A percentile compares a stretch with the other conserved stretches of the same genome.
Conservation (phyloP, 1,140 invertebrate species). For the Druon quercuslanigerum region DNA sequence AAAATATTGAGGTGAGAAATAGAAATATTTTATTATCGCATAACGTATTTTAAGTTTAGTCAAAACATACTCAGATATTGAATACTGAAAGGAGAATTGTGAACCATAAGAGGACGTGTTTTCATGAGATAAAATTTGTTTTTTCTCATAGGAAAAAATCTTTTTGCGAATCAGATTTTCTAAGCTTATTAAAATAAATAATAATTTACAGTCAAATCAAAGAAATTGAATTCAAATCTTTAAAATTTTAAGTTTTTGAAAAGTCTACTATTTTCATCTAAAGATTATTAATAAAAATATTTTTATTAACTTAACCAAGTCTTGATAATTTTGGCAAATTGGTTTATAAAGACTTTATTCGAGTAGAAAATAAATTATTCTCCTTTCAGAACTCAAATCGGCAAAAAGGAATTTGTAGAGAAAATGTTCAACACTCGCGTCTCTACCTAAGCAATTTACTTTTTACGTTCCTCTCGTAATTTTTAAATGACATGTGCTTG, state of each 20-base stretch:
- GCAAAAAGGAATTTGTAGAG: background rate
- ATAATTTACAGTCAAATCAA: too few species aligned
- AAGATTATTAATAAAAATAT: background rate
- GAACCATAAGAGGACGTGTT: too few species aligned
- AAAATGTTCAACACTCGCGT: constrained; percentile 26
- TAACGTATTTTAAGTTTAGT: constrained; percentile 8
- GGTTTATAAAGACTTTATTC: too few species aligned
- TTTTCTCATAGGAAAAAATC: too few species aligned
- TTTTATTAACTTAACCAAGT: too few species aligned
- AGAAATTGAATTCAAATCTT: too few species aligned
- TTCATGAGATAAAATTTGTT: too few species aligned
- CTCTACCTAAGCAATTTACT: constrained; percentile 8
- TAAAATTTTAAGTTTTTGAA: background rate
- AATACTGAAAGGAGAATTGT: constrained; percentile 6
- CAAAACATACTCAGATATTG: constrained; percentile 7
- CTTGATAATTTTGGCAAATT: too few species aligned
- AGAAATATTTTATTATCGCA: constrained; percentile 15
- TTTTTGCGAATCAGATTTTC: too few species aligned
- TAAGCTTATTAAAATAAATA: too few species aligned
- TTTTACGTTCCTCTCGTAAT: constrained; percentile 10
- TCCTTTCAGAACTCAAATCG: background rate
- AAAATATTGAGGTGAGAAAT: background rate
- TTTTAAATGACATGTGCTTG: constrained; percentile 26
- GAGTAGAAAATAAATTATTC: background rate
- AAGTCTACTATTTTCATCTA: background rate